Base-by-base conservation (phyloP, 2,888 invertebrate species). In the Metalampra italica region DNA sequence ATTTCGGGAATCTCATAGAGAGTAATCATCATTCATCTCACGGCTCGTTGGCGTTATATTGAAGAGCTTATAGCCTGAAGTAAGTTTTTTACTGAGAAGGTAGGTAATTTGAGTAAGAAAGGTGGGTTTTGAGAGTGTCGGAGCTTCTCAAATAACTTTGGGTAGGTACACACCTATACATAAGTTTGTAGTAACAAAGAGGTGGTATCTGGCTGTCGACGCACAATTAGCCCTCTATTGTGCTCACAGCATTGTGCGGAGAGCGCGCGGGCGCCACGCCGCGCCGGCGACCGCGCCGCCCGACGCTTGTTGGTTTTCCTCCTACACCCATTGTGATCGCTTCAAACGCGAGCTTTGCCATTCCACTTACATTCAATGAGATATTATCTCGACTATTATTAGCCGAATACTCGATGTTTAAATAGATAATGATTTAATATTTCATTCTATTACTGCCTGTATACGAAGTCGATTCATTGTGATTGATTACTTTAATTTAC, bases 221-320 rank as follows among this genome's bases (percentile, higher is more conserved):
- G 82, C 75, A 86, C 85, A 88, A 89, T 89, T 87, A 88, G 83
- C 78, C 59, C 60, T 68, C 78, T 72, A 86, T 88, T 85, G 84
- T 85, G 67, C 54, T 60, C 50, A 52, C 11, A 57, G 70, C 64
- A 78, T 78, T 80, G 78, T 80, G 63, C 58, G 51, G 57, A 55
- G 65, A 68, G 80, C 75, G 79, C 78, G 75, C 72, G 78, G 78
- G 77, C 78, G 67, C 62, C 56, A 60, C 52, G 58, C 51, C 53
- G 55, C 51, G 54, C 50, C 51, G 12, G 78, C 78, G 67, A 62
- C 13, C 14, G 5, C 78, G 76, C 78, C 66, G 62, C 2, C 34
- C 13, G 57, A 62, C 52, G 60, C 54, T 55, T 78, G 82, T 81
- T 82, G 75, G 77, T 77, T 79, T 75, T 68, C 79, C 87, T 78